Percentiles rank a stretch among this genome's conserved stretches.
phyloP scores from a whole-genome alignment of 2,888 invertebrate genomes.

The Caenorhabditis sinica region DNA sequence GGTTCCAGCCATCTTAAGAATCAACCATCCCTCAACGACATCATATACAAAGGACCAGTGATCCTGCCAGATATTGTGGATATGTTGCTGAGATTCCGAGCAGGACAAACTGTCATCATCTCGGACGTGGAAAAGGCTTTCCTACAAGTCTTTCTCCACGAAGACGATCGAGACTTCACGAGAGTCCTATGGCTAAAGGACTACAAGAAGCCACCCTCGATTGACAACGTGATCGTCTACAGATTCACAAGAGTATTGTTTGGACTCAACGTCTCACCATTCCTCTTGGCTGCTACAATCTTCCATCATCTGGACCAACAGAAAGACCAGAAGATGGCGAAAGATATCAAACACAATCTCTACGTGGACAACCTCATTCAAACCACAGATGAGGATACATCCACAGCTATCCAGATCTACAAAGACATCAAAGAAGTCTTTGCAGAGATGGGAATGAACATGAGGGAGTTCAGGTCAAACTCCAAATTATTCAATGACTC shows the following conservation, averaged over 20 bases:
- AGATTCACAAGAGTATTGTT: constrained; percentile 64
- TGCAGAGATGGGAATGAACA: constrained; percentile 43
- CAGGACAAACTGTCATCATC: too few relatives aligned
- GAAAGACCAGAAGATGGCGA: too few relatives aligned
- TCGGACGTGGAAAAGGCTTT: constrained; percentile 61
- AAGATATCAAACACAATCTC: too few relatives aligned
- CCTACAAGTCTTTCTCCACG: neutral
- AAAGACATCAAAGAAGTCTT: neutral
- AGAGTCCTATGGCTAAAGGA: constrained; percentile 68
- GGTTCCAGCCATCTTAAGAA: too few relatives aligned
- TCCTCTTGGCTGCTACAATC: constrained; percentile 62
- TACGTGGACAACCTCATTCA: too few relatives aligned
- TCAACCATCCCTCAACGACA: too few relatives aligned
- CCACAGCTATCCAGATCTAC: too few relatives aligned
- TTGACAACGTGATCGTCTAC: constrained; percentile 41
- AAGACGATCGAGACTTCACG: constrained; percentile 37
- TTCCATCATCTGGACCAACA: constrained; percentile 55
- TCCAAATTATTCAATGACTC: constrained; percentile 5
- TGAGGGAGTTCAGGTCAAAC: constrained; percentile 70
- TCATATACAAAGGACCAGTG: too few relatives aligned
- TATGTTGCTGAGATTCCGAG: too few relatives aligned
- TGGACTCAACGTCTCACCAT: constrained; percentile 68
- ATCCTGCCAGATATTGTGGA: too few relatives aligned
- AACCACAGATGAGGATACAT: too few relatives aligned
- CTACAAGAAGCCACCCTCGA: constrained; percentile 19